A percentile compares a stretch with the other conserved stretches of the same genome.
These are phyloP conservation scores for Artibeus jamaicensis DNA, from an alignment of 2,797 vertebrate species.

Conservation along the genomic window DNA sequence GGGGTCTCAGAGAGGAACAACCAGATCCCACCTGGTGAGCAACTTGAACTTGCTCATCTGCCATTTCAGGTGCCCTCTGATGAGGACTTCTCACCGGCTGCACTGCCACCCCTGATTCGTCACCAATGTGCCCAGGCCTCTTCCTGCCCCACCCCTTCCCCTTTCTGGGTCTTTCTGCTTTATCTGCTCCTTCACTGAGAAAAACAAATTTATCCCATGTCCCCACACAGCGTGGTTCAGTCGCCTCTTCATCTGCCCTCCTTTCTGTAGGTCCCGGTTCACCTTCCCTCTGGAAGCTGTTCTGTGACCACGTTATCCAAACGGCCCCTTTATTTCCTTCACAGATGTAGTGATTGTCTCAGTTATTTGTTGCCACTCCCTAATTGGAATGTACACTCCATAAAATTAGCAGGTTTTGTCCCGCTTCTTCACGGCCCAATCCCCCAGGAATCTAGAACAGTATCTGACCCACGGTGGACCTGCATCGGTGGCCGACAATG, in stretches of 20 bases:
- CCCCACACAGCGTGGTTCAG: background rate
- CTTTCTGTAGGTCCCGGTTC: background rate
- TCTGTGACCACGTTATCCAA: background rate
- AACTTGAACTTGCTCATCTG: background rate
- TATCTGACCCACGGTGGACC: background rate
- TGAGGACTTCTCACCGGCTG: background rate
- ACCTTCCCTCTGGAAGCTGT: background rate
- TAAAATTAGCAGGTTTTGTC: background rate
- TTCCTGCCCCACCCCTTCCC: background rate
- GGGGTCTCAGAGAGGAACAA: background rate
- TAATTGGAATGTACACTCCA: background rate
- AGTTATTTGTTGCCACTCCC: background rate
- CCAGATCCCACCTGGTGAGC: background rate
- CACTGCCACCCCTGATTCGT: background rate
- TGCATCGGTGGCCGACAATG: background rate
- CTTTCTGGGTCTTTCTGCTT: background rate
- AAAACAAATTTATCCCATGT: background rate
- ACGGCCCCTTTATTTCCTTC: background rate
- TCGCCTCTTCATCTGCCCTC: background rate
- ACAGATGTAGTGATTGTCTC: background rate
- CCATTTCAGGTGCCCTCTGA: background rate
- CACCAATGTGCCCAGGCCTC: background rate
- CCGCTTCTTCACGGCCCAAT: background rate
- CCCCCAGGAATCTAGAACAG: background rate
- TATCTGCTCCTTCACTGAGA: background rate